A percentile compares a stretch with the other conserved stretches of the same genome.
Evolutionary conservation across 2,797 vertebrate genomes (phyloP).

Genomic region (Jordanella pulchra): DNA sequence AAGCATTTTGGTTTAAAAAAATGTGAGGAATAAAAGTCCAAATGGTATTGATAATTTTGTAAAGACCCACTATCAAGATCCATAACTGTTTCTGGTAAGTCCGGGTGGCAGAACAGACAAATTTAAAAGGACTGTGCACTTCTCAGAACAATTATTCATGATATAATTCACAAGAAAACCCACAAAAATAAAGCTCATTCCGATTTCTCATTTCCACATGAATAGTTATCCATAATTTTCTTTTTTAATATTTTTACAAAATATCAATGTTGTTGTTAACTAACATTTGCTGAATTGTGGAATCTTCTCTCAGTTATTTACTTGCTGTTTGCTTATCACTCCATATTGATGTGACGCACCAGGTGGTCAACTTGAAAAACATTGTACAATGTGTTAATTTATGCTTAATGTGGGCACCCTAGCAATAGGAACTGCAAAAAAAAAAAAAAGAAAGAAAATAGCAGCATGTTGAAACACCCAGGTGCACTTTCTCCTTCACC

Average conservation of each 20-base stretch:
- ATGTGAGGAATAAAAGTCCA: too few species aligned
- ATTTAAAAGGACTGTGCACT: neutral
- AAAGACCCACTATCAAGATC: neutral
- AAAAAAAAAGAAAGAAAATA: too few species aligned
- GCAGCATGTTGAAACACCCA: constrained; percentile 74
- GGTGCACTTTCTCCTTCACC: constrained; percentile 70
- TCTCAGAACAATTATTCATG: neutral
- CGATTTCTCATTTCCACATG: neutral
- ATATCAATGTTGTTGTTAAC: constrained; percentile 43
- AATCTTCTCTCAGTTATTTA: constrained; percentile 75
- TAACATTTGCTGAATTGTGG: constrained; percentile 68
- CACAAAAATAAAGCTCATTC: neutral
- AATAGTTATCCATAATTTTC: constrained; percentile 31
- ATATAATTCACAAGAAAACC: neutral
- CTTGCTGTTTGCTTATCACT: constrained; percentile 79
- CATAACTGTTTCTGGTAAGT: neutral
- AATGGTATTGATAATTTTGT: neutral
- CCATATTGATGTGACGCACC: constrained; percentile 79
- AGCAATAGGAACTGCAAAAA: constrained; percentile 58
- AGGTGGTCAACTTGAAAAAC: constrained; percentile 71
- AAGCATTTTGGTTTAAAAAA: too few species aligned
- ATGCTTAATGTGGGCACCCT: constrained; percentile 73
- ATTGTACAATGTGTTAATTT: constrained; percentile 79
- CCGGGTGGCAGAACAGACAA: neutral
- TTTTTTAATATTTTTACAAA: constrained; percentile 31